Base-by-base conservation (phyloP, 2,888 invertebrate species). In the Oligia fasciuncula region DNA sequence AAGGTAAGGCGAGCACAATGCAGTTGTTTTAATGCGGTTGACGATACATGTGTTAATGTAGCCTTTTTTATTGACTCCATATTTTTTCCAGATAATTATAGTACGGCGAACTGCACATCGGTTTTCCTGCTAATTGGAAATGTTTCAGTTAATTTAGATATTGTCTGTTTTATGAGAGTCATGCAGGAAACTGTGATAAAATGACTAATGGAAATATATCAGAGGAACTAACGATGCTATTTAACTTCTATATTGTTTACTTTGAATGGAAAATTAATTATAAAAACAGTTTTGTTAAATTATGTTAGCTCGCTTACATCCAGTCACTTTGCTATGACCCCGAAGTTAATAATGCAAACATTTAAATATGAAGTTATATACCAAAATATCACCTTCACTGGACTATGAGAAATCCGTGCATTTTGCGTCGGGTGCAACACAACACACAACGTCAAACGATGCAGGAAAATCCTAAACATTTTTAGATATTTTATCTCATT, bases 1-100 rank as follows among this genome's bases (percentile, higher is more conserved):
- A 87, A 87, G 79, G 65, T 74, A 73, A 81, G 54, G 72, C 75
- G 75, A 85, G 81, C 85, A 85, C 89, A 89, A 90, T 90, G 91
- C 92, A 88, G 92, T 93, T 92, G 86, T 87, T 89, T 77, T 67
- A 83, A 79, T 89, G 86, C 81, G 79, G 86, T 87, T 85, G 83
- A 87, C 85, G 87, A 82, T 87, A 89, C 81, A 83, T 85, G 85
- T 86, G 85, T 67, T 85, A 85, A 83, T 85, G 77, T 46, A 73
- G 77, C 81, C 76, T 88, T 80, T 87, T 87, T 89, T 77, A 80
- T 79, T 77, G 60, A 78, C 60, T 66, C 35, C 65, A 72, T 84
- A 66, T 87, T 83, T 84, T 81, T 81, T 83, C 43, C 60, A 57
- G 43, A 67, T 79, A 77, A 77, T 81, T 87, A 76, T 74, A 73